These are phyloP conservation scores for Folsomia manolachei DNA, from an alignment of 2,888 invertebrate species.

Conservation along the genomic window DNA sequence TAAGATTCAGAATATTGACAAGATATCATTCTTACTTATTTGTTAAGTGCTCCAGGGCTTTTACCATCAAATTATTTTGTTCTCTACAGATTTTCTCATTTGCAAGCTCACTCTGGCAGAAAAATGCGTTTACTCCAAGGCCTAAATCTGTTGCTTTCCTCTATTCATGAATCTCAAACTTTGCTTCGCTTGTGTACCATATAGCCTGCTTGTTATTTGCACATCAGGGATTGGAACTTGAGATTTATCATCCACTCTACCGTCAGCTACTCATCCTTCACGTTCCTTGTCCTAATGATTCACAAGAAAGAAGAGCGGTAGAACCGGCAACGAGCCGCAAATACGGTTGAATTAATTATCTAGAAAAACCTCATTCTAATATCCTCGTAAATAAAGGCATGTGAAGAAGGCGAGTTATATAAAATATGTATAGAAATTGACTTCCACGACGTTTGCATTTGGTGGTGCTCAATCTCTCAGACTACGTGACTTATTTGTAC, in stretches of 20 bases:
- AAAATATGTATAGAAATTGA: neutral
- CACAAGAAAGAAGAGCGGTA: neutral
- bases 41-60: conserved; percentile 22
- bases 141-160: conserved; percentile 25
- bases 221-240: neutral
- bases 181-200: neutral
- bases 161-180: conserved; percentile 3
- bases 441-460: too few relatives aligned
- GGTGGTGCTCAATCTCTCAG: too few relatives aligned
- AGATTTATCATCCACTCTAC: neutral
- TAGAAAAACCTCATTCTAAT: conserved; percentile 32
- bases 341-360: conserved; percentile 22
- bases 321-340: neutral
- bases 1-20: conserved; percentile 40
- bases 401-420: neutral
- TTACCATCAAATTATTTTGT: conserved; percentile 32
- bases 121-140: conserved; percentile 37
- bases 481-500: too few relatives aligned
- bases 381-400: conserved; percentile 24
- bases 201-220: neutral
- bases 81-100: conserved; percentile 42
- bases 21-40: too few relatives aligned
- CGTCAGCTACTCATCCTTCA: too few relatives aligned
- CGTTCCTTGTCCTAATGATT: neutral
- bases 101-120: conserved; percentile 42